A percentile compares a stretch with the other conserved stretches of the same genome.
These are phyloP conservation scores for Goniozus legneri DNA, from an alignment of 1,140 invertebrate genomes.

Conservation along the genomic window DNA sequence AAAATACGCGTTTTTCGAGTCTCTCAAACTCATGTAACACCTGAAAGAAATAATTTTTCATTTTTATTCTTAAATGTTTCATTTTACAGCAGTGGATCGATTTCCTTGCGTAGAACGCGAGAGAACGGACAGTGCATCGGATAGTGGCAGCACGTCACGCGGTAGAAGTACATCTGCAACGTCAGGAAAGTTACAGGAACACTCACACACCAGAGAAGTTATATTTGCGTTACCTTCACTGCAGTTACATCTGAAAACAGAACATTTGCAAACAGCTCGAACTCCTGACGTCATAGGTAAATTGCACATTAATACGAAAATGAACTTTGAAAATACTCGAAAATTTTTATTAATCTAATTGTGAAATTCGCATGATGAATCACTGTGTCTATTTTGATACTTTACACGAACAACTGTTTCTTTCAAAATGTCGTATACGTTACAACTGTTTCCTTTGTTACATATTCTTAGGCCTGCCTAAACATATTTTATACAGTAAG, in stretches of 20 bases:
- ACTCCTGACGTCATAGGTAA: constrained; percentile 71
- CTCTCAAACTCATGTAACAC: too few relatives aligned
- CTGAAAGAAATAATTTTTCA: constrained; percentile 5
- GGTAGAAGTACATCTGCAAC: constrained; percentile 49
- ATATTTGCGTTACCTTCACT: constrained; percentile 92
- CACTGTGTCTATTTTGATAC: too few relatives aligned
- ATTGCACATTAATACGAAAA: background rate
- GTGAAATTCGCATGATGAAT: too few relatives aligned
- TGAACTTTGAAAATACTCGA: background rate
- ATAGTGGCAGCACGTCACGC: constrained; percentile 37
- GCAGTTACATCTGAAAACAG: constrained; percentile 89
- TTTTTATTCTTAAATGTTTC: constrained; percentile 12
- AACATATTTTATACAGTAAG: constrained; percentile 52
- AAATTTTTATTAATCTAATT: background rate
- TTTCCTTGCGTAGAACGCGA: constrained; percentile 83
- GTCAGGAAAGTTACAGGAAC: constrained; percentile 68
- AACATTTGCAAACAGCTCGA: constrained; percentile 75
- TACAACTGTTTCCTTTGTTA: constrained; percentile 33
- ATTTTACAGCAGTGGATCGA: constrained; percentile 72
- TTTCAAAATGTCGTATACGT: too few relatives aligned
- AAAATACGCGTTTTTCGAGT: too few relatives aligned
- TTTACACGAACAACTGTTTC: too few relatives aligned
- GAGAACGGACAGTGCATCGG: constrained; percentile 51
- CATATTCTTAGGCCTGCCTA: constrained; percentile 50
- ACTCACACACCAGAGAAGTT: constrained; percentile 87